These are phyloP conservation scores for Sarcoramphus papa DNA, from an alignment of 2,797 vertebrate species.

Conservation along the genomic window DNA sequence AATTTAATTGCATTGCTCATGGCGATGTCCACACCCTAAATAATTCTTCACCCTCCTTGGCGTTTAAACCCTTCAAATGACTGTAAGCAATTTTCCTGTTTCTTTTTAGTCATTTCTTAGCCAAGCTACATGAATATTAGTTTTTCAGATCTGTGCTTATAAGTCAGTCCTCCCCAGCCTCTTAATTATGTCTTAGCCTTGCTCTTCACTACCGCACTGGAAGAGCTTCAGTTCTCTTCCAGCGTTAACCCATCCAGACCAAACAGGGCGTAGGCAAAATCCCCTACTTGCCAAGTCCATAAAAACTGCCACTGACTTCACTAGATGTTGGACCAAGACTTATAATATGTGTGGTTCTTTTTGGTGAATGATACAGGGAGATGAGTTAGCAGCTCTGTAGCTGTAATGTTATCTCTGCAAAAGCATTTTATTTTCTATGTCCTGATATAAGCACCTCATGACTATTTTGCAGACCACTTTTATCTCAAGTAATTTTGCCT, in stretches of 20 bases:
- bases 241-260: background rate
- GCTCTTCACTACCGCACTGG: background rate
- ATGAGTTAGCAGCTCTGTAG: background rate
- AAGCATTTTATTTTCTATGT: background rate
- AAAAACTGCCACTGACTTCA: background rate
- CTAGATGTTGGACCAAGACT: background rate
- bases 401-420: background rate
- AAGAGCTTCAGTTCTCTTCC: background rate
- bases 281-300: background rate
- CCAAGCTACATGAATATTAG: constrained; percentile 23
- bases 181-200: background rate
- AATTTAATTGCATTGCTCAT: constrained; percentile 42
- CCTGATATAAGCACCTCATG: background rate
- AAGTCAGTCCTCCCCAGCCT: constrained; percentile 9
- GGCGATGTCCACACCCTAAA: constrained; percentile 47
- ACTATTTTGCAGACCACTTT: background rate
- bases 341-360: background rate
- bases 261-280: background rate
- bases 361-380: background rate
- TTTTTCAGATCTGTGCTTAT: constrained; percentile 32
- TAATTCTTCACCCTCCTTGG: constrained; percentile 54
- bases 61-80: constrained; percentile 40
- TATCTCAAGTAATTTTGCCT: background rate
- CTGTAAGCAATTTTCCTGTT: constrained; percentile 32
- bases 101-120: constrained; percentile 48